Evolutionary conservation across 2,888 invertebrate genomes (phyloP).

Genomic region (Drosophila pseudotakahashii): DNA sequence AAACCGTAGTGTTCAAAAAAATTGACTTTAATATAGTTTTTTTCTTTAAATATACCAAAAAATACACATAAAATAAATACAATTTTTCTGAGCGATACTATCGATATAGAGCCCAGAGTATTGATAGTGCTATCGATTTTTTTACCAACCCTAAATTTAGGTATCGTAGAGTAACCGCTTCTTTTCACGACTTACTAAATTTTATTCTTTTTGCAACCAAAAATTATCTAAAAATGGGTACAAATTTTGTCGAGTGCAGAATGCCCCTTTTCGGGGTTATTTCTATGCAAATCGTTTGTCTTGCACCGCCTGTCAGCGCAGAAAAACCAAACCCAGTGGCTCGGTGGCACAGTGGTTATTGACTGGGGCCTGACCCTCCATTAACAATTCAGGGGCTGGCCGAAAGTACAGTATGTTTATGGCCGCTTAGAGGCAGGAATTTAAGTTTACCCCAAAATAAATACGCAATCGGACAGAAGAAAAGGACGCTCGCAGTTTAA

Average conservation of each 20-base stretch:
- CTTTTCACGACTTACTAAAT: no score
- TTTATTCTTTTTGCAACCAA: neutral
- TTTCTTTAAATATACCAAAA: no score
- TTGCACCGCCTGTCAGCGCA: constrained; percentile 28
- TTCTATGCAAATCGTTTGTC: constrained; percentile 37
- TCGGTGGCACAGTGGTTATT: constrained; percentile 14
- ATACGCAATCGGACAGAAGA: neutral
- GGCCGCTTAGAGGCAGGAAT: neutral
- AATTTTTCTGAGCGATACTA: no score
- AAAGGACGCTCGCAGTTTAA: neutral
- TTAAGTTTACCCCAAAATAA: neutral
- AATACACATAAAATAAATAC: no score
- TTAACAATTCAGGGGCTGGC: constrained; percentile 19
- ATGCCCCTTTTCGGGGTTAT: neutral
- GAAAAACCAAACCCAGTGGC: neutral
- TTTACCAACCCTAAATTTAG: no score
- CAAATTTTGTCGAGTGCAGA: neutral
- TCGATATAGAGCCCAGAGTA: no score
- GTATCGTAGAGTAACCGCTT: no score
- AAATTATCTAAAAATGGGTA: neutral
- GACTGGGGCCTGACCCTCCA: constrained; percentile 23
- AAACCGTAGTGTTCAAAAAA: no score
- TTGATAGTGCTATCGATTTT: no score
- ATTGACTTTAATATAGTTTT: no score
- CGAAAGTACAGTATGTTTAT: constrained; percentile 2